Conservation (phyloP, 2,797 vertebrate species). For the Etheostoma nigrum region DNA sequence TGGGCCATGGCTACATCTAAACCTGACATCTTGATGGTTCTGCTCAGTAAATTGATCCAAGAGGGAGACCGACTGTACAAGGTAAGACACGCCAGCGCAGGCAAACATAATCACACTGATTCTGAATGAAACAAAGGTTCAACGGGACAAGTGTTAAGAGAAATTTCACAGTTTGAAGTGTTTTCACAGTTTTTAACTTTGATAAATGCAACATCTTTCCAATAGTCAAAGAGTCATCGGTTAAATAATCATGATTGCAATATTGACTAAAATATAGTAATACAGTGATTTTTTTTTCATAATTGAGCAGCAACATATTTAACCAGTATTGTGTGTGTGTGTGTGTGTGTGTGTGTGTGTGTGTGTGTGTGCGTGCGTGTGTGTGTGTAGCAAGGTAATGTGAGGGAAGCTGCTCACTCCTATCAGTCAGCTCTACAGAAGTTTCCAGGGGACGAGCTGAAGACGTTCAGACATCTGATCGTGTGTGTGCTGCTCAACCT, state of each 20-base stretch:
- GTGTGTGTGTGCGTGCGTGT: neutral
- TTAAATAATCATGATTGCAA: no score
- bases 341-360: no score
- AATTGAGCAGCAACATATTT: no score
- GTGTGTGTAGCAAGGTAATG: constrained; percentile 91
- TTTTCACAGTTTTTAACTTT: no score
- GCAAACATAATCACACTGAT: neutral
- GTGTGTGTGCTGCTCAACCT: constrained; percentile 97
- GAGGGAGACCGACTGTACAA: constrained; percentile 98
- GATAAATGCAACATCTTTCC: no score
- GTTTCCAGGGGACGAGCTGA: constrained; percentile 95
- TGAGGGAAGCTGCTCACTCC: constrained; percentile 95
- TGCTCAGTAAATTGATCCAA: constrained; percentile 98
- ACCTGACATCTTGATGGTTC: constrained; percentile 98
- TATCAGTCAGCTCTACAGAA: constrained; percentile 98
- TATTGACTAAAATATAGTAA: no score
- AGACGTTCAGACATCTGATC: constrained; percentile 95
- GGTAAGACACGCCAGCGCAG: constrained; percentile 81
- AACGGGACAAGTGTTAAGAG: no score
- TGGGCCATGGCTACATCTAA: constrained; percentile 99
- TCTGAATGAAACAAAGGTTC: no score
- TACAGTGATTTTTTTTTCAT: no score
- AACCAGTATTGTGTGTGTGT: no score
- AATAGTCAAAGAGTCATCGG: no score
- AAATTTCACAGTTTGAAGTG: no score